phyloP scores from a whole-genome alignment of 2,888 invertebrate genomes.

The Anagyrus pseudococci region DNA sequence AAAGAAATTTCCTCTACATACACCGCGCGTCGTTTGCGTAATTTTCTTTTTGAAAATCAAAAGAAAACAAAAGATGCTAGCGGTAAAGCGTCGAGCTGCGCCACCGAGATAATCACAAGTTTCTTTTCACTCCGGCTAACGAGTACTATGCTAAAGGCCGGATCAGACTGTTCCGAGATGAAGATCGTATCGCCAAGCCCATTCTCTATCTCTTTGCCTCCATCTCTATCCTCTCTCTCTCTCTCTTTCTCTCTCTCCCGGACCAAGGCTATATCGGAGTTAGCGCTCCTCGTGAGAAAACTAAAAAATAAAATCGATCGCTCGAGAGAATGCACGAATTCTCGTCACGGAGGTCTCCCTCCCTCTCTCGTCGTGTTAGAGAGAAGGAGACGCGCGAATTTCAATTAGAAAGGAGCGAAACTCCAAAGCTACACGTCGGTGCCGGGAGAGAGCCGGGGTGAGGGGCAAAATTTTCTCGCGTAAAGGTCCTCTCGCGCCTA shows the following conservation, averaged over 20 bases:
- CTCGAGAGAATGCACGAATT: constrained; percentile 27
- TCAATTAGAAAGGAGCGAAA: constrained; percentile 30
- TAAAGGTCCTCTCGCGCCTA: constrained; percentile 34
- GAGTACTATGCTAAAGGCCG: constrained; percentile 53
- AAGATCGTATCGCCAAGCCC: constrained; percentile 45
- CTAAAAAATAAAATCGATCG: too few relatives aligned
- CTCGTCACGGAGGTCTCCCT: constrained; percentile 29
- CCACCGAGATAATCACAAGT: constrained; percentile 46
- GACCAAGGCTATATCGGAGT: too few relatives aligned
- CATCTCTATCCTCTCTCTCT: constrained; percentile 5
- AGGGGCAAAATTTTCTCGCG: constrained; percentile 3
- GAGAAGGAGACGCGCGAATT: constrained; percentile 24
- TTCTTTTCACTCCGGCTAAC: constrained; percentile 34
- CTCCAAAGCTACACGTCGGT: too few relatives aligned
- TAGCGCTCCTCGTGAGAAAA: too few relatives aligned
- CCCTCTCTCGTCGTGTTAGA: too few relatives aligned
- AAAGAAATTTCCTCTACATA: too few relatives aligned
- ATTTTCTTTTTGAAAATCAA: too few relatives aligned
- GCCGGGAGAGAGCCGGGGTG: background rate
- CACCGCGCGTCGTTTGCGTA: too few relatives aligned
- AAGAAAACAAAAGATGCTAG: background rate
- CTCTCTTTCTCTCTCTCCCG: too few relatives aligned
- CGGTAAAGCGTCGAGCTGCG: constrained; percentile 28
- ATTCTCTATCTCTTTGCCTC: constrained; percentile 34
- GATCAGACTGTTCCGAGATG: constrained; percentile 56